A percentile compares a stretch with the other conserved stretches of the same genome.
Conservation (phyloP, 2,888 invertebrate species). For the Cyaniris semiargus region DNA sequence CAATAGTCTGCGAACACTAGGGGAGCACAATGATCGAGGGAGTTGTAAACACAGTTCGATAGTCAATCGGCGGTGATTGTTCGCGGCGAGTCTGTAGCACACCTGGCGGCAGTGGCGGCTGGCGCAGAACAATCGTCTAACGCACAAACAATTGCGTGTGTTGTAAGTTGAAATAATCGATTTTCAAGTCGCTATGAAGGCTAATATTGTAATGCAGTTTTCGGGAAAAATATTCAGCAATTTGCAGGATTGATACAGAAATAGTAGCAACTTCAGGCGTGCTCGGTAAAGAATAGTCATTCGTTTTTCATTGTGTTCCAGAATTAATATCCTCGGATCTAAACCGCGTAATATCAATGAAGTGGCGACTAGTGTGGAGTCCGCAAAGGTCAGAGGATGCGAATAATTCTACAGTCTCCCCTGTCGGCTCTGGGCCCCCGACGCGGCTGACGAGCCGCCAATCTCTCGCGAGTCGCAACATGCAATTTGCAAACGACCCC, state of each 20-base stretch:
- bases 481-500: neutral
- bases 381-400: conserved; percentile 14
- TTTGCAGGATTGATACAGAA: neutral
- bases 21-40: neutral
- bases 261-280: neutral
- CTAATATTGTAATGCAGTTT: neutral
- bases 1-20: conserved; percentile 1
- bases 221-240: neutral
- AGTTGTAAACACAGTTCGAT: neutral
- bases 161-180: neutral
- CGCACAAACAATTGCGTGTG: neutral
- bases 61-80: neutral
- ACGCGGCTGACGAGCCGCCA: neutral
- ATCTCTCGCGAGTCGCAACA: neutral
- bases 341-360: neutral
- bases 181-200: neutral
- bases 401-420: neutral
- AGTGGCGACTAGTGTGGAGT: neutral
- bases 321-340: neutral
- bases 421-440: neutral
- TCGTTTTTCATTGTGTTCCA: neutral
- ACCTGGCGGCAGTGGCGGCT: conserved; percentile 3
- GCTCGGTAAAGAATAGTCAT: neutral
- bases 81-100: neutral
- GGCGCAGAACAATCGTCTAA: neutral